Evolutionary conservation across 2,797 vertebrate genomes (phyloP).

Genomic region (Telmatherina bonti): DNA sequence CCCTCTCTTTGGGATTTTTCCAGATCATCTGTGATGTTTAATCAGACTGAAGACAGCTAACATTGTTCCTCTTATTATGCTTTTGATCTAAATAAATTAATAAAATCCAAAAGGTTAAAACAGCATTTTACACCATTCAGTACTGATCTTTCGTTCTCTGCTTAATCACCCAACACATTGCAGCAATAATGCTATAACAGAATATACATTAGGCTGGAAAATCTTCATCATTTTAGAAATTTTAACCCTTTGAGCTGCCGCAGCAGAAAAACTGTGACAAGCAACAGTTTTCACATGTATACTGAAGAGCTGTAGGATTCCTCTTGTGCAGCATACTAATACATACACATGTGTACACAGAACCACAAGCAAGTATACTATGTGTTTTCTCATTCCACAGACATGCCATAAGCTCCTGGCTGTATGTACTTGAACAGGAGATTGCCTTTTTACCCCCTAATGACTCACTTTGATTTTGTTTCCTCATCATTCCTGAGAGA

Average conservation of each 20-base stretch:
- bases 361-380: constrained; percentile 3
- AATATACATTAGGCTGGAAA: no score
- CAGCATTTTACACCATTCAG: not conserved
- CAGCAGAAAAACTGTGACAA: not conserved
- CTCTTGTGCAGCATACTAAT: not conserved
- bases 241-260: not conserved
- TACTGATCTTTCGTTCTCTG: not conserved
- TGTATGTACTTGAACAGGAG: constrained; percentile 46
- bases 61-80: not conserved
- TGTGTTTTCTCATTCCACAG: constrained; percentile 1
- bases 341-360: not conserved
- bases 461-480: constrained; percentile 57
- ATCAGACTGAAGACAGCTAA: not conserved
- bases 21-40: not conserved
- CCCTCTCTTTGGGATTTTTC: no score
- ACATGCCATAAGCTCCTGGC: constrained; percentile 31
- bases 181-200: no score
- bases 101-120: not conserved
- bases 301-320: not conserved
- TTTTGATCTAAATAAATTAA: not conserved
- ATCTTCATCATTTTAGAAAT: no score
- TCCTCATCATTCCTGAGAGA: constrained; percentile 53
- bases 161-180: no score
- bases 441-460: constrained; percentile 54
- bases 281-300: constrained; percentile 19